phyloP scores from a whole-genome alignment of 2,797 vertebrate species.

The Garrulus glandarius region DNA sequence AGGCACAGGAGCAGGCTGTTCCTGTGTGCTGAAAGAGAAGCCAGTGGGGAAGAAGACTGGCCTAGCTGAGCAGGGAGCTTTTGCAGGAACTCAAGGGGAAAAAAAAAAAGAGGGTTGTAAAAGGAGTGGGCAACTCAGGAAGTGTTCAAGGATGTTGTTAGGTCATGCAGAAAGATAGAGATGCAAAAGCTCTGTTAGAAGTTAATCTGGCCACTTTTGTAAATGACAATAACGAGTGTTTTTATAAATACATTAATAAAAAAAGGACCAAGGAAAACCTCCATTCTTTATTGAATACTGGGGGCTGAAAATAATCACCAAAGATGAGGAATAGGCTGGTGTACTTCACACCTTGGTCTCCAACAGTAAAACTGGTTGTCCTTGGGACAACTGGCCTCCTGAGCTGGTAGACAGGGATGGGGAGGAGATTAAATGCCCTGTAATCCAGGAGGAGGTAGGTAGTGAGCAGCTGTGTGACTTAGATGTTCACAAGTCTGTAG shows the following conservation, averaged over 20 bases:
- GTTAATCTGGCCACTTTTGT: not conserved
- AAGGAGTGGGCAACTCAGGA: not conserved
- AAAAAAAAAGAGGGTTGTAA: not conserved
- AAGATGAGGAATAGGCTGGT: not conserved
- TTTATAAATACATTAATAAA: not conserved
- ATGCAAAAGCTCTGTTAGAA: not conserved
- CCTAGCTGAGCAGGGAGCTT: not conserved
- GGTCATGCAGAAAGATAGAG: not conserved
- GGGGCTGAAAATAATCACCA: not conserved
- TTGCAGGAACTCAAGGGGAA: rapidly evolving
- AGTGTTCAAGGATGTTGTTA: not conserved
- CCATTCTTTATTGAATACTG: not conserved
- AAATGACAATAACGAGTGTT: not conserved
- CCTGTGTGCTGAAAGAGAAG: not conserved
- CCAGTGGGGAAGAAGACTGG: not conserved
- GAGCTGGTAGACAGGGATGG: not conserved
- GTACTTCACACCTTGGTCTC: not conserved
- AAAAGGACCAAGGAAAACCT: not conserved
- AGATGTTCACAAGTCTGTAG: not conserved
- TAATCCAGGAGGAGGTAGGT: not conserved
- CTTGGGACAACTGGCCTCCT: not conserved
- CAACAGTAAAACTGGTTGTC: not conserved
- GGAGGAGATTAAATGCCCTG: not conserved
- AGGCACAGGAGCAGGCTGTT: rapidly evolving
- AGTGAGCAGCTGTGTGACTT: not conserved